Conservation (phyloP, 2,888 invertebrate genomes). For the Drosophila tanythrix region DNA sequence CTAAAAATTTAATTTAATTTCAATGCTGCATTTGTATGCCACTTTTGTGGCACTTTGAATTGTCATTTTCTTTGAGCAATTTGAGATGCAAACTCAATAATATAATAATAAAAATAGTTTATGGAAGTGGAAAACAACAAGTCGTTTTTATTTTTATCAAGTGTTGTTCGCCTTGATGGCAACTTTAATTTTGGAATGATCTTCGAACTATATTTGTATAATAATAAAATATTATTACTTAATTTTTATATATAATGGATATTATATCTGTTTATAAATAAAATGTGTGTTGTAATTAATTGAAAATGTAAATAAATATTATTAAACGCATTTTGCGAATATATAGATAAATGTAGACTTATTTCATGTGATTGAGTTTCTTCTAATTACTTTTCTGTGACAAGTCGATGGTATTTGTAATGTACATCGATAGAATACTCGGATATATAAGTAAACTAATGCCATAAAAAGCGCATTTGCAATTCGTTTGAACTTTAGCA, state of each 20-base stretch:
- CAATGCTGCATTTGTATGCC: constrained; percentile 40
- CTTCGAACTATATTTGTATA: neutral
- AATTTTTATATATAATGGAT: too few relatives aligned
- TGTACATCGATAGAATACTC: neutral
- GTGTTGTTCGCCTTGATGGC: constrained; percentile 17
- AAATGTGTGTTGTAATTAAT: neutral
- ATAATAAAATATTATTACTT: neutral
- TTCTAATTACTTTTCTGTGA: neutral
- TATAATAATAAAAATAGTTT: too few relatives aligned
- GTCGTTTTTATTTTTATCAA: constrained; percentile 15
- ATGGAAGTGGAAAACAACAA: neutral
- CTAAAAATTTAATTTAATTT: constrained; percentile 42
- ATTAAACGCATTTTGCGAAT: neutral
- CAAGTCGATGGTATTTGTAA: neutral
- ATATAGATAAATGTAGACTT: neutral
- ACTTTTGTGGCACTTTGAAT: constrained; percentile 19
- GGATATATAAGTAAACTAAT: neutral
- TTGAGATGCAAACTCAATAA: constrained; percentile 1
- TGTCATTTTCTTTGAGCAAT: constrained; percentile 12
- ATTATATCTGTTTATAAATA: too few relatives aligned
- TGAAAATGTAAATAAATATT: neutral
- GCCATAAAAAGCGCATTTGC: constrained; percentile 16
- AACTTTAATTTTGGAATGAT: constrained; percentile 1
- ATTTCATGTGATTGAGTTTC: neutral
- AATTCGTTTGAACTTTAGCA: constrained; percentile 20